phyloP scores from a whole-genome alignment of 2,888 invertebrate genomes.

The Macrosiphum euphorbiae region DNA sequence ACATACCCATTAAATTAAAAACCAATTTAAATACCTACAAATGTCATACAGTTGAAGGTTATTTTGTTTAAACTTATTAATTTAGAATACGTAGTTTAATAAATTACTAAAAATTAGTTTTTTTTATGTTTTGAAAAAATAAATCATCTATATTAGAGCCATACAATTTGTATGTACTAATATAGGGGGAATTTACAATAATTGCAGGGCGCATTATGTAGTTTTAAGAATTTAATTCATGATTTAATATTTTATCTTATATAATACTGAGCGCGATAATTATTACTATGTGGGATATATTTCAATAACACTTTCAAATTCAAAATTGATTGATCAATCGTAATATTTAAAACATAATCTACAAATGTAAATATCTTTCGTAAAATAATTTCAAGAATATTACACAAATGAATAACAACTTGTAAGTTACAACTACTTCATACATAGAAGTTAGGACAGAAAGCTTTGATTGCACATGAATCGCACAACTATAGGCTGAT shows the following conservation, averaged over 20 bases:
- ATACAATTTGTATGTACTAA: neutral
- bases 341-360: neutral
- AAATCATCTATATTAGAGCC: neutral
- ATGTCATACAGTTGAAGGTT: neutral
- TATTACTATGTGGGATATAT: neutral
- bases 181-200: neutral
- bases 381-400: neutral
- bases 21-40: neutral
- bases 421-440: neutral
- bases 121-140: neutral
- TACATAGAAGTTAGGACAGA: neutral
- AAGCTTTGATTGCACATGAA: neutral
- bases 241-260: neutral
- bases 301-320: neutral
- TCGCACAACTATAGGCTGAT: neutral
- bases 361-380: neutral
- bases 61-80: neutral
- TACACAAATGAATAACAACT: neutral
- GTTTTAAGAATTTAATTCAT: neutral
- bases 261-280: neutral
- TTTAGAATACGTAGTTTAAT: neutral
- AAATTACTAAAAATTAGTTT: neutral
- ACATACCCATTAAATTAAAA: too few species aligned
- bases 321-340: neutral
- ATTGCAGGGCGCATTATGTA: neutral